Conservation (phyloP, 1,140 invertebrate species). For the Bombus balteatus region DNA sequence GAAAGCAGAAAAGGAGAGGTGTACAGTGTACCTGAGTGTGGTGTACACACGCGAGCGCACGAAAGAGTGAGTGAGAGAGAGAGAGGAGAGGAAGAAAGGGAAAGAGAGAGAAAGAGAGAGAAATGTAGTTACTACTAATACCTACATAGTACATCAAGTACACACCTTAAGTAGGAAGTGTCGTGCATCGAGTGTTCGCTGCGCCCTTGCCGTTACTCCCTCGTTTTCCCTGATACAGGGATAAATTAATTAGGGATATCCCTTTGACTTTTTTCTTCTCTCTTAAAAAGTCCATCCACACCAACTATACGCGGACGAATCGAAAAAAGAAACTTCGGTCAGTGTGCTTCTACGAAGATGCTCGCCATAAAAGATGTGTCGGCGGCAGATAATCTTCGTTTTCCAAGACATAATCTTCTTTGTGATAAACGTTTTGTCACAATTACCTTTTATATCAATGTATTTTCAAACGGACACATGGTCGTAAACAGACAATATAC, state of each 20-base stretch:
- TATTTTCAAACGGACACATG: neutral
- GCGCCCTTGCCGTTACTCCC: constrained; percentile 13
- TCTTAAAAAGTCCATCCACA: neutral
- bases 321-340: neutral
- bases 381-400: neutral
- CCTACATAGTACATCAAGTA: constrained; percentile 5
- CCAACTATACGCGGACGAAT: neutral
- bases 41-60: neutral
- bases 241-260: constrained; percentile 10
- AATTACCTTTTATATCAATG: neutral
- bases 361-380: neutral
- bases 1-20: neutral
- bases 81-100: neutral
- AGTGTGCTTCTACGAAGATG: too few species aligned
- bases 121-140: neutral
- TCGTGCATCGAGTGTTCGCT: constrained; percentile 27
- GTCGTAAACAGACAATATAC: neutral
- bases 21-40: neutral
- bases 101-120: neutral
- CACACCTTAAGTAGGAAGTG: constrained; percentile 22
- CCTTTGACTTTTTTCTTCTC: neutral
- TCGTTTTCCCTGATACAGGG: constrained; percentile 19
- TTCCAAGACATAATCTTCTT: constrained; percentile 8
- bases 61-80: neutral
- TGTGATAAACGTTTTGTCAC: neutral